phyloP scores from a whole-genome alignment of 1,140 invertebrate species.

The Zaprionus capensis region DNA sequence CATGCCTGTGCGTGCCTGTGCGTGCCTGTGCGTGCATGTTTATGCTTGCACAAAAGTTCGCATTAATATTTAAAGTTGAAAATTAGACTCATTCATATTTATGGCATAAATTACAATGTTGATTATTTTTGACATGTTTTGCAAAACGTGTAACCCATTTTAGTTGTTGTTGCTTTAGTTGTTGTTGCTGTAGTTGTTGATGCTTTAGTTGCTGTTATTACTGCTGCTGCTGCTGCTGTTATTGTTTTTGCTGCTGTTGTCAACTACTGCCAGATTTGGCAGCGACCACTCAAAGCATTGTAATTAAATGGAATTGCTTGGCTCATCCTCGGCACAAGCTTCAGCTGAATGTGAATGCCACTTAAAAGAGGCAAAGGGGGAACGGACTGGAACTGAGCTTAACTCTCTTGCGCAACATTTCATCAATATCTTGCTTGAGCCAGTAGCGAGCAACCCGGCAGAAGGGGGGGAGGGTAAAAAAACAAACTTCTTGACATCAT shows the following conservation, averaged over 20 bases:
- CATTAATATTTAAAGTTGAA: conserved; percentile 55
- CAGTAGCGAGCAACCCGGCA: neutral
- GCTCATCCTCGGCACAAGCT: neutral
- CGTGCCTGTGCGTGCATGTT: conserved; percentile 6
- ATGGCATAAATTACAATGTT: conserved; percentile 38
- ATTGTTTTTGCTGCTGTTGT: neutral
- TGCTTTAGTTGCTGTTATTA: neutral
- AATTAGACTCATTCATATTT: conserved; percentile 47
- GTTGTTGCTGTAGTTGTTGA: neutral
- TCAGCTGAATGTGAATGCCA: neutral
- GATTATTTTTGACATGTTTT: conserved; percentile 7
- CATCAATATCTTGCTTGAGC: neutral
- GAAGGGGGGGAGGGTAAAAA: neutral
- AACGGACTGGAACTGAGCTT: neutral
- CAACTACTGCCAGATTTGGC: neutral
- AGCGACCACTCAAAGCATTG: conserved; percentile 25
- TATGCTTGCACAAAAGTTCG: neutral
- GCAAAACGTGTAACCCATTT: neutral
- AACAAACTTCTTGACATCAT: conserved; percentile 50
- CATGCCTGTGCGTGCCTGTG: neutral
- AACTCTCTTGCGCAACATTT: conserved; percentile 18
- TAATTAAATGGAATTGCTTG: conserved; percentile 43
- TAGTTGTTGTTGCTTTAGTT: neutral
- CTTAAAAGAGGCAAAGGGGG: neutral
- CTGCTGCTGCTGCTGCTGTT: neutral